phyloP scores from a whole-genome alignment of 2,888 invertebrate species.

The Noctua janthe region DNA sequence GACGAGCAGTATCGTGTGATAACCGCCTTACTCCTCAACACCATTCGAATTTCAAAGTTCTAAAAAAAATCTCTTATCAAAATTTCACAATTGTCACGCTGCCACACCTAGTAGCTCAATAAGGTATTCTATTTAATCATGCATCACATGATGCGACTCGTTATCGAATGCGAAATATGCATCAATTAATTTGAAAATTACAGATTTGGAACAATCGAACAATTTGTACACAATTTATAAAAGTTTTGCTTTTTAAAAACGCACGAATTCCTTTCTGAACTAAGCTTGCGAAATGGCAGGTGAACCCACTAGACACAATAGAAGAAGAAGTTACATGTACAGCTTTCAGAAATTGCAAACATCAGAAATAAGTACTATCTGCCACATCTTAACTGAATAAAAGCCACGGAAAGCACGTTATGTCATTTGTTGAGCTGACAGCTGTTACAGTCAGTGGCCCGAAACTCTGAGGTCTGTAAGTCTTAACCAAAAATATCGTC shows the following conservation, averaged over 20 bases:
- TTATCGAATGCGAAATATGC: not conserved
- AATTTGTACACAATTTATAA: not conserved
- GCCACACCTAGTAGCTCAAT: not conserved
- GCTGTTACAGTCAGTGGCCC: not conserved
- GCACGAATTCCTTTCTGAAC: not conserved
- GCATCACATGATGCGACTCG: conserved; percentile 1
- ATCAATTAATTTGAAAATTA: not conserved
- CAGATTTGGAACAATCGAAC: not conserved
- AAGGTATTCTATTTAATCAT: not conserved
- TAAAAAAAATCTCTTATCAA: not conserved
- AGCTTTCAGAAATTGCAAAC: not conserved
- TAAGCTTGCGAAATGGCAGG: not conserved
- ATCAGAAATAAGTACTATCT: not conserved
- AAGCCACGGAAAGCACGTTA: not conserved
- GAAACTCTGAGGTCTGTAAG: not conserved
- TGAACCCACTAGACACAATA: not conserved
- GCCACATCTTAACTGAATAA: not conserved
- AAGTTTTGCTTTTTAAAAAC: not conserved
- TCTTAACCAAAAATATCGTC: not conserved
- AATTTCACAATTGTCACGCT: not conserved
- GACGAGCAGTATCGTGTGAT: too few relatives aligned
- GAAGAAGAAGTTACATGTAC: not conserved
- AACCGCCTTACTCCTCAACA: not conserved
- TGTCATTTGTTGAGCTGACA: not conserved
- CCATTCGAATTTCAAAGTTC: not conserved